Percentiles rank a stretch among this genome's conserved stretches.
These are phyloP conservation scores for Sinosuthora webbiana DNA, from an alignment of 2,113 vertebrate species.

Conservation along the genomic window DNA sequence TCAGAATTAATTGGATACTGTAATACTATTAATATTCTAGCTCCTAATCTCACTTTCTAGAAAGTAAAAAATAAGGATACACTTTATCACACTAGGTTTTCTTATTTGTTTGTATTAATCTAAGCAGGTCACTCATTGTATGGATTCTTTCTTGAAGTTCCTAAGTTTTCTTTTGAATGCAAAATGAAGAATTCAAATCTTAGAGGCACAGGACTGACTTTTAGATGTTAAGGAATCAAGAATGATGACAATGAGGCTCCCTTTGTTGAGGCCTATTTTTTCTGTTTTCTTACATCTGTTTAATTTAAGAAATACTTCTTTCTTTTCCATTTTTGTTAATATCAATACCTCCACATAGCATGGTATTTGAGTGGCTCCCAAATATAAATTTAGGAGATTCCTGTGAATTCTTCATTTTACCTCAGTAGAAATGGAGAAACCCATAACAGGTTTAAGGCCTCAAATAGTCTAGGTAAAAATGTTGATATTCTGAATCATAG, in stretches of 20 bases:
- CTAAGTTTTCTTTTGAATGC: background rate
- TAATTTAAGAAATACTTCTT: background rate
- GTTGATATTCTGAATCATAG: background rate
- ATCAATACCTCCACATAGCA: background rate
- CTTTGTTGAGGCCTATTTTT: background rate
- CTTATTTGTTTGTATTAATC: background rate
- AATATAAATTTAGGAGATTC: background rate
- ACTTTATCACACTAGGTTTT: background rate
- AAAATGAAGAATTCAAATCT: background rate
- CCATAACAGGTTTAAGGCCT: background rate
- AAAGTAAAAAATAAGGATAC: background rate
- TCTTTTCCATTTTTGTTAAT: background rate
- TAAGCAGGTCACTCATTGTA: background rate
- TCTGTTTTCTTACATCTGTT: background rate
- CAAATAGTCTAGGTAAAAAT: background rate
- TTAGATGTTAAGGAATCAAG: background rate
- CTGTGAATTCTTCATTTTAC: background rate
- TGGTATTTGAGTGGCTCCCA: background rate
- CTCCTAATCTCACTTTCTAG: background rate
- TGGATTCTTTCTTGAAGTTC: background rate
- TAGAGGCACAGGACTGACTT: background rate
- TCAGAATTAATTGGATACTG: background rate
- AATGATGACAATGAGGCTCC: background rate
- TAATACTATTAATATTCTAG: background rate
- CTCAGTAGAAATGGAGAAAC: background rate